A percentile compares a stretch with the other conserved stretches of the same genome.
These are phyloP conservation scores for Pyrgus malvae DNA, from an alignment of 2,888 invertebrate species.

Conservation along the genomic window DNA sequence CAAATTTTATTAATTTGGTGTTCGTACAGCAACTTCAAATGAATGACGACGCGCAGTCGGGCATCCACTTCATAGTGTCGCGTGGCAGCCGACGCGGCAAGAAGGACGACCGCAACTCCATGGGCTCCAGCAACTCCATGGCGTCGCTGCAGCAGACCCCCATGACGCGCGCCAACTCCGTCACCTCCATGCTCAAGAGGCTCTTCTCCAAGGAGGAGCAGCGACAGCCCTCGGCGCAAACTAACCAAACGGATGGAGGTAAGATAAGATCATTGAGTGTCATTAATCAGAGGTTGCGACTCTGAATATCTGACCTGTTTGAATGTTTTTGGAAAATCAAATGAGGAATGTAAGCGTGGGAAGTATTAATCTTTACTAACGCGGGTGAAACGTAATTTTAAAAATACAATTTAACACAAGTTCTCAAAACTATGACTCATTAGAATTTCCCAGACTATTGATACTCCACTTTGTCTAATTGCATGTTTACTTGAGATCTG, in stretches of 20 bases:
- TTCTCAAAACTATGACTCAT: too few species aligned
- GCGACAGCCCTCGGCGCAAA: slow-evolving; percentile 47
- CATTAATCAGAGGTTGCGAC: too few species aligned
- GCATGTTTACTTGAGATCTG: too few species aligned
- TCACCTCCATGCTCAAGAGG: slow-evolving; percentile 88
- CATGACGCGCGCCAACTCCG: slow-evolving; percentile 87
- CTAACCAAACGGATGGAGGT: slow-evolving; percentile 75
- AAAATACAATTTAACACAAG: too few species aligned
- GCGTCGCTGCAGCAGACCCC: slow-evolving; percentile 84
- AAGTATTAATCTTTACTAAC: too few species aligned
- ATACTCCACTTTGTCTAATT: too few species aligned
- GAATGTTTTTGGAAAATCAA: too few species aligned
- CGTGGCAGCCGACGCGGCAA: slow-evolving; percentile 75
- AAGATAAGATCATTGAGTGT: slow-evolving; percentile 24
- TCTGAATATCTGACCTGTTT: too few species aligned
- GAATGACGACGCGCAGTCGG: slow-evolving; percentile 87
- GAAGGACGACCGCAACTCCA: slow-evolving; percentile 67
- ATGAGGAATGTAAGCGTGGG: too few species aligned
- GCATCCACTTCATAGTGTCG: slow-evolving; percentile 87
- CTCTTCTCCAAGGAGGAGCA: slow-evolving; percentile 89
- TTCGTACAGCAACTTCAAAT: slow-evolving; percentile 71
- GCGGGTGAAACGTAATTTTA: too few species aligned
- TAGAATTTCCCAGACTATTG: too few species aligned
- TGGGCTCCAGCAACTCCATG: slow-evolving; percentile 76
- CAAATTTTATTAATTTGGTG: not conserved